Conservation (phyloP, 2,797 vertebrate species). For the Setipinna tenuifilis region DNA sequence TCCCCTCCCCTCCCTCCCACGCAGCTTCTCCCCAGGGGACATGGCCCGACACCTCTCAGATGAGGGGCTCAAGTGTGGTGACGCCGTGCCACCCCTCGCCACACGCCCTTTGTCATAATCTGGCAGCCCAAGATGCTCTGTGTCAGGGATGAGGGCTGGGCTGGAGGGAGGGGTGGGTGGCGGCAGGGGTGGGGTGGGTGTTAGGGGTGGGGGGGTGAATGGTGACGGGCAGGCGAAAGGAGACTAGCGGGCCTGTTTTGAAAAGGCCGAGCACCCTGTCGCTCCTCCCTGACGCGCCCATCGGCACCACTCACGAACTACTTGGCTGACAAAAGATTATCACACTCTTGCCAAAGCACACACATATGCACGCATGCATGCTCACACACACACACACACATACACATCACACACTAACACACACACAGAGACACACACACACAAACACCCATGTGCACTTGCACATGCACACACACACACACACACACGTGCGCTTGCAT, state of each 20-base stretch:
- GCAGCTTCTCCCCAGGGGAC: not conserved
- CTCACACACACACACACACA: too few species aligned
- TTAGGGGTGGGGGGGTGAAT: not conserved
- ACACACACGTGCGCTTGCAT: too few species aligned
- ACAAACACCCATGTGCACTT: too few species aligned
- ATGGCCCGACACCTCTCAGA: not conserved
- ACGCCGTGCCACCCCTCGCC: not conserved
- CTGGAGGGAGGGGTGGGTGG: not conserved
- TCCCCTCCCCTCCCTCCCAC: not conserved
- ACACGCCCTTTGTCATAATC: not conserved
- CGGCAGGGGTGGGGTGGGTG: not conserved
- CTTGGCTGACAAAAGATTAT: conserved; percentile 1
- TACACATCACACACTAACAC: too few species aligned
- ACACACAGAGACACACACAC: too few species aligned
- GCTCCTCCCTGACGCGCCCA: not conserved
- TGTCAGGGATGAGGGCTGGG: not conserved
- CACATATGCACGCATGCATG: too few species aligned
- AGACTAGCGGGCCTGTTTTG: not conserved
- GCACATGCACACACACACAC: too few species aligned
- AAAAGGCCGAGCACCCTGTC: not conserved
- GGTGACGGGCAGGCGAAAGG: not conserved
- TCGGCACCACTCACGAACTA: not conserved
- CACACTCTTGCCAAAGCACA: not conserved
- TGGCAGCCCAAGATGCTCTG: not conserved
- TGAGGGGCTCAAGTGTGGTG: conserved; percentile 12